Evolutionary conservation across 1,140 invertebrate species (phyloP), one percentile per base, ranked within the genome.

Genomic region (Carposina sasakii): DNA sequence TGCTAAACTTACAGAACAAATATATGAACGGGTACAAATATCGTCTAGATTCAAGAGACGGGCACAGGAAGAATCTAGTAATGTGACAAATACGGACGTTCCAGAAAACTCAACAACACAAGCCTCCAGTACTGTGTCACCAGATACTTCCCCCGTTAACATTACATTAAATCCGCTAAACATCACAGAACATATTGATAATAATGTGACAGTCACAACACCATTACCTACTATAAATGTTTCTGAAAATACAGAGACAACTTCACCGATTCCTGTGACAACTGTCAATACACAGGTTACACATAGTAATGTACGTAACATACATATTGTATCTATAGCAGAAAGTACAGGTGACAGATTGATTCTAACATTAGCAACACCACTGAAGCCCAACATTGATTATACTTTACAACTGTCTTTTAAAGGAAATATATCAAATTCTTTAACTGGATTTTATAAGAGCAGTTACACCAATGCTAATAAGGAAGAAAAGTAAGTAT

Each of bases 361-460:
- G 8, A 58, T 76, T 24, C 39, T 83, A 3, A 69, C 50, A 1
- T 49, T 88, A 8, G 53, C 51, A 0, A 26, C 66, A 1, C 15
- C 59, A 1, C 54, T 91, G 2, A 50, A 48, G 8, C 55, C 60
- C 1, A 66, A 76, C 26, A 56, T 65, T 0, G 57, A 74, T 23
- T 85, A 91, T 19, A 82, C 67, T 1, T 71, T 91, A 2, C 65
- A 85, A 16, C 71, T 91, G 23, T 54, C 64, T 0, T 91, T 89
- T 56, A 70, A 59, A 2, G 89, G 90, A 45, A 50, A 62, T 1
- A 86, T 91, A 47, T 83, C 86, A 19, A 85, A 89, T 47, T 87
- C 89, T 2, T 84, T 92, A 68, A 87, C 88, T 34, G 95, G 95
- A 10, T 96, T 97, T 75, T 97, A 97, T 67, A 89, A 89, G 52